A percentile compares a stretch with the other conserved stretches of the same genome.
These are phyloP conservation scores for Corydoras sp. DNA, from an alignment of 2,113 vertebrate genomes.

Conservation along the genomic window DNA sequence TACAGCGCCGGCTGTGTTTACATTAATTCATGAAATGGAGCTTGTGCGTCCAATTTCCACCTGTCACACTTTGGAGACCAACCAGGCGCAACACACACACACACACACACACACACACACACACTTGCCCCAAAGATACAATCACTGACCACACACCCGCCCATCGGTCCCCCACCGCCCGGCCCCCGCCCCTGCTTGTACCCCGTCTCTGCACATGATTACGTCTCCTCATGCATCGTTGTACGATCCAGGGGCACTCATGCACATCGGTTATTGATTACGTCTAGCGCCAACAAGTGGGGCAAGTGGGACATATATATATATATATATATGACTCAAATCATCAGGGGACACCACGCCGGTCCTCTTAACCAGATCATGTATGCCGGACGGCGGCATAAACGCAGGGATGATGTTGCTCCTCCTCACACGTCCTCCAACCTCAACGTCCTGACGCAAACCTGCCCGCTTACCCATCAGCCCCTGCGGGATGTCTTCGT, in stretches of 20 bases:
- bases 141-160: slow-evolving; percentile 43
- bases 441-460: too few relatives aligned
- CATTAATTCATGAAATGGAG: slow-evolving; percentile 94
- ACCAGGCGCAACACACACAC: slow-evolving; percentile 67
- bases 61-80: slow-evolving; percentile 81
- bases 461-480: too few relatives aligned
- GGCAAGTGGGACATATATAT: slow-evolving; percentile 93
- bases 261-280: slow-evolving; percentile 99
- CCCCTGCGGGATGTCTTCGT: too few relatives aligned
- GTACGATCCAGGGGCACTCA: slow-evolving; percentile 98
- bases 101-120: slow-evolving; percentile 58
- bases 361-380: slow-evolving; percentile 66
- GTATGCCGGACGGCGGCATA: slow-evolving; percentile 30
- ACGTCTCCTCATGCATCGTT: slow-evolving; percentile 96
- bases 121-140: slow-evolving; percentile 71
- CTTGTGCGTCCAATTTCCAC: slow-evolving; percentile 79
- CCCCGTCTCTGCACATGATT: slow-evolving; percentile 83
- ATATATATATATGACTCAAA: slow-evolving; percentile 72
- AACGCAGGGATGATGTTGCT: slow-evolving; percentile 34
- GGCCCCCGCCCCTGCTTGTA: slow-evolving; percentile 79
- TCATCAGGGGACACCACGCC: slow-evolving; percentile 88
- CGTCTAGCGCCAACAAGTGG: slow-evolving; percentile 95
- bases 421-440: slow-evolving; percentile 10
- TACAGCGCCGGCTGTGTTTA: slow-evolving; percentile 79
- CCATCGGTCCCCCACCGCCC: slow-evolving; percentile 52